phyloP scores from a whole-genome alignment of 2,888 invertebrate species.

The Deilephila elpenor region DNA sequence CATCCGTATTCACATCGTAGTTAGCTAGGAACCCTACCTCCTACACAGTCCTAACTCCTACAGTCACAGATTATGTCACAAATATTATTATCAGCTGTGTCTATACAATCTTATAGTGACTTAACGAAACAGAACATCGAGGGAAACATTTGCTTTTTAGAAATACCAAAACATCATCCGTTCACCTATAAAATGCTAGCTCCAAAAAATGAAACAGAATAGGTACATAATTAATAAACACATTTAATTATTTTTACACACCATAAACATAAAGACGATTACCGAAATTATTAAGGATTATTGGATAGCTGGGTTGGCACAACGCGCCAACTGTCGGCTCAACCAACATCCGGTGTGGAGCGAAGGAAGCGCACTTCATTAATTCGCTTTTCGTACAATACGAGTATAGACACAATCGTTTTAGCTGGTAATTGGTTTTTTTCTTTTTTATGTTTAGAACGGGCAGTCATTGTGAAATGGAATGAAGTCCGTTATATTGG shows the following conservation, averaged over 20 bases:
- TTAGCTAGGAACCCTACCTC: no score
- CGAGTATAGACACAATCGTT: slow-evolving; percentile 36
- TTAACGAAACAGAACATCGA: no score
- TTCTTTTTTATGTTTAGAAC: slow-evolving; percentile 6
- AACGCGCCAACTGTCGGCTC: slow-evolving; percentile 60
- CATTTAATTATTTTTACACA: neutral
- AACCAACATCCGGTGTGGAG: slow-evolving; percentile 63
- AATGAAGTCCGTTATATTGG: slow-evolving; percentile 18
- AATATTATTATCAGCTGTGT: no score
- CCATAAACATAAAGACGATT: neutral
- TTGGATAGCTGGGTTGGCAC: slow-evolving; percentile 40
- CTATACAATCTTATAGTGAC: no score
- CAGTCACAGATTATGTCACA: no score
- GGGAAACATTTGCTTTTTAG: no score
- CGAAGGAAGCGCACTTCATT: slow-evolving; percentile 70
- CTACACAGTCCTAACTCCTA: no score
- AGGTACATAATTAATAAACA: neutral
- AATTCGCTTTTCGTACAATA: slow-evolving; percentile 60
- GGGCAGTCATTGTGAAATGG: slow-evolving; percentile 3
- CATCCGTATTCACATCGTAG: no score
- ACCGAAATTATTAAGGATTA: slow-evolving; percentile 19
- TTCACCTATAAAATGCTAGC: no score
- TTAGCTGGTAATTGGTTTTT: slow-evolving; percentile 11
- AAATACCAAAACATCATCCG: no score
- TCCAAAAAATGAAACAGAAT: neutral